Conservation (phyloP, 2,113 vertebrate genomes). For the Hyaena hyaena region DNA sequence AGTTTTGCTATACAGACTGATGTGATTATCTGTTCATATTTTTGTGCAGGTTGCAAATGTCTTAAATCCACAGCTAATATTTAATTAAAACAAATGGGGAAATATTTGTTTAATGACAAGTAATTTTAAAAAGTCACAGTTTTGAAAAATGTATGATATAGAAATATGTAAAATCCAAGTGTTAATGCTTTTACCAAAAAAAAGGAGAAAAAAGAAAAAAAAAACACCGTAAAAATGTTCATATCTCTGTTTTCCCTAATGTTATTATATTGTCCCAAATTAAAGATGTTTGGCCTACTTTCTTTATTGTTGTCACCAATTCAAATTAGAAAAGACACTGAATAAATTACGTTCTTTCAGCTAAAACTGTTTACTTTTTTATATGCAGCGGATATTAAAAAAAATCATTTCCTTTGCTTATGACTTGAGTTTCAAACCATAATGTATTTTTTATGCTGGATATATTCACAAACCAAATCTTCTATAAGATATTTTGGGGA, state of each 20-base stretch:
- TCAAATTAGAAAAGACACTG: constrained; percentile 67
- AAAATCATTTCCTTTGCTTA: constrained; percentile 76
- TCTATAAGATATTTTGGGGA: constrained; percentile 63
- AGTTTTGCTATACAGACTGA: constrained; percentile 29
- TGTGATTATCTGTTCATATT: constrained; percentile 68
- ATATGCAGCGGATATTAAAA: constrained; percentile 73
- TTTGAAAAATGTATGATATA: constrained; percentile 45
- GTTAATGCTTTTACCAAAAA: constrained; percentile 39
- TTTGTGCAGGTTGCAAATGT: constrained; percentile 81
- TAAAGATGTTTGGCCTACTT: constrained; percentile 73
- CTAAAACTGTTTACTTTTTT: constrained; percentile 65
- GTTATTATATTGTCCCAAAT: constrained; percentile 48
- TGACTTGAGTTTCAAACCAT: constrained; percentile 56
- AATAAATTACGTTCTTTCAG: constrained; percentile 71
- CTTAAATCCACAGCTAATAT: constrained; percentile 39
- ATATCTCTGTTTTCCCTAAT: constrained; percentile 45
- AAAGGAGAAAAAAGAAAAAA: background rate
- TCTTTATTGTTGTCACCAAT: constrained; percentile 63
- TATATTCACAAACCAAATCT: constrained; percentile 41
- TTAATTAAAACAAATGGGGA: constrained; percentile 73
- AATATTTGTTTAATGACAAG: constrained; percentile 65
- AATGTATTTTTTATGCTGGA: constrained; percentile 58
- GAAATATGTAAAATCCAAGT: constrained; percentile 57
- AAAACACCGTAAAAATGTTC: constrained; percentile 18
- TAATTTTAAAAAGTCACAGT: constrained; percentile 78